phyloP scores from a whole-genome alignment of 2,113 vertebrate species.

The Sapayoa aenigma region DNA sequence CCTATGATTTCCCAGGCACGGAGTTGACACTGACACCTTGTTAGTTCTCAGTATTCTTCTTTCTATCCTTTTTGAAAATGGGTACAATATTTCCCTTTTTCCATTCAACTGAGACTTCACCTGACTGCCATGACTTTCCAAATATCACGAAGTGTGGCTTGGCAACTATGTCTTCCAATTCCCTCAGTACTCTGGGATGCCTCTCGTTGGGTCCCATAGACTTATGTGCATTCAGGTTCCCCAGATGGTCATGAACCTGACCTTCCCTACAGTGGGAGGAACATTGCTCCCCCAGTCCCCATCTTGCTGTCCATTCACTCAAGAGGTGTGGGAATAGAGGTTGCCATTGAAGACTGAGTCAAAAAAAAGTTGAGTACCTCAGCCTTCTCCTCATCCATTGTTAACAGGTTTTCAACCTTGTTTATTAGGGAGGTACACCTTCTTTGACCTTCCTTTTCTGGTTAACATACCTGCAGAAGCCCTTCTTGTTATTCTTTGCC shows the following conservation, averaged over 20 bases:
- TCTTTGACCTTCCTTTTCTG: neutral
- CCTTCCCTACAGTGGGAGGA: neutral
- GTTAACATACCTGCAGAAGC: neutral
- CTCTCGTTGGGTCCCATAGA: neutral
- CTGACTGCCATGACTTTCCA: neutral
- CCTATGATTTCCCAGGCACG: neutral
- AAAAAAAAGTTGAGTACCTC: neutral
- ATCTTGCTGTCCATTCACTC: neutral
- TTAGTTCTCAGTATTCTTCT: neutral
- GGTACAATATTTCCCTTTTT: neutral
- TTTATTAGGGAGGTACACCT: neutral
- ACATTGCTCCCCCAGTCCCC: neutral
- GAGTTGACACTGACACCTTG: neutral
- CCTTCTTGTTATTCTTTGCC: neutral
- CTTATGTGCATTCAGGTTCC: neutral
- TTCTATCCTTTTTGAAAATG: neutral
- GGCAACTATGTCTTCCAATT: neutral
- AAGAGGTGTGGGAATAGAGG: neutral
- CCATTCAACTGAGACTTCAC: neutral
- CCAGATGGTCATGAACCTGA: neutral
- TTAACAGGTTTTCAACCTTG: neutral
- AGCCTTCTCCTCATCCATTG: neutral
- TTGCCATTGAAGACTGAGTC: neutral
- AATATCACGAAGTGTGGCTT: neutral
- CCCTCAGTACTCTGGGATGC: neutral